A percentile compares a stretch with the other conserved stretches of the same genome.
These are phyloP conservation scores for Nothobranchius kuhntae DNA, from an alignment of 2,113 vertebrate species.

Conservation along the genomic window DNA sequence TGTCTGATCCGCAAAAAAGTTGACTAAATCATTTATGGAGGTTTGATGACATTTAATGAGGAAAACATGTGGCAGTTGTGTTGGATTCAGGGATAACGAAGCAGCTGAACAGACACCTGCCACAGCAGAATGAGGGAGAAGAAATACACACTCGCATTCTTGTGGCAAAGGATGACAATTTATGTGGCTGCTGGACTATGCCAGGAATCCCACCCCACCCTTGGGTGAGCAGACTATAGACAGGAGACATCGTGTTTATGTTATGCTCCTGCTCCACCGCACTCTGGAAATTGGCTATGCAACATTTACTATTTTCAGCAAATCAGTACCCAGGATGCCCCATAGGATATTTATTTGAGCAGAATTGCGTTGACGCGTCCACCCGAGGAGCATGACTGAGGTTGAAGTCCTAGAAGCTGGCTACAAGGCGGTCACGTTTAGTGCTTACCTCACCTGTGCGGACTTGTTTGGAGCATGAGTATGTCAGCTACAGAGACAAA, in stretches of 20 bases:
- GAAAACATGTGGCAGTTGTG: slow-evolving; percentile 2
- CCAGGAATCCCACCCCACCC: slow-evolving; percentile 79
- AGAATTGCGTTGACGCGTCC: slow-evolving; percentile 56
- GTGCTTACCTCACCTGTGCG: slow-evolving; percentile 67
- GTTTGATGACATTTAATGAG: slow-evolving; percentile 11
- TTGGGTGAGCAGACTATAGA: slow-evolving; percentile 64
- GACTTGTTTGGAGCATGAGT: slow-evolving; percentile 51
- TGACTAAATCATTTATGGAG: slow-evolving; percentile 21
- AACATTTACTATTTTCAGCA: slow-evolving; percentile 81
- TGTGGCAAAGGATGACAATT: slow-evolving; percentile 81
- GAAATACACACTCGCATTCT: slow-evolving; percentile 76
- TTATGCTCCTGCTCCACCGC: slow-evolving; percentile 79
- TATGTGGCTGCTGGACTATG: slow-evolving; percentile 73
- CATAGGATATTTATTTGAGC: slow-evolving; percentile 74
- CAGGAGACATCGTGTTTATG: slow-evolving; percentile 78
- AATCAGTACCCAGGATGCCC: slow-evolving; percentile 74
- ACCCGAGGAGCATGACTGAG: slow-evolving; percentile 56
- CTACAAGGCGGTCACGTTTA: slow-evolving; percentile 50
- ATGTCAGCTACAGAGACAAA: slow-evolving; percentile 54
- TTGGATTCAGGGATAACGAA: slow-evolving; percentile 49
- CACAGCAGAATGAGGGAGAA: slow-evolving; percentile 66
- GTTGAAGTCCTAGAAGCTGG: slow-evolving; percentile 54
- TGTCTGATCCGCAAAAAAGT: slow-evolving; percentile 3
- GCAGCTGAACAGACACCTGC: slow-evolving; percentile 74
- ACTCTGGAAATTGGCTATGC: slow-evolving; percentile 81